Evolutionary conservation across 2,888 invertebrate genomes (phyloP), one percentile per base, ranked within the genome.

Genomic region (Trichopoda pennipes): DNA sequence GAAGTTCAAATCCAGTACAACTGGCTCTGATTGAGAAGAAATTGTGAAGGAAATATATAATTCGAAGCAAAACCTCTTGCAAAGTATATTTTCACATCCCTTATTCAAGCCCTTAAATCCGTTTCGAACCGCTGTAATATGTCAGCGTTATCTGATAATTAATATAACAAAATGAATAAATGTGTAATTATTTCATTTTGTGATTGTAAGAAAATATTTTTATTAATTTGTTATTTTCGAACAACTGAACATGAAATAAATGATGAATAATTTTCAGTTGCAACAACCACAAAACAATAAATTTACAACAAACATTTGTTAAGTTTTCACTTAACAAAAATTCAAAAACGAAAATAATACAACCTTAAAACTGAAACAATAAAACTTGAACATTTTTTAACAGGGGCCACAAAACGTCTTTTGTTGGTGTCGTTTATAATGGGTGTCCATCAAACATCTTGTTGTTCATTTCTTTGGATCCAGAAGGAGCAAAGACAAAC

Each of bases 351-450:
- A 70, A 49, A 56, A 64, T 47, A 58, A 58, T 19, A 49, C 3
- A 12, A 35, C 4, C 28, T 38, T 21, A 49, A 75, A n/a, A 70
- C 21, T 58, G 47, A 63, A 77, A 81, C 55, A 81, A 81, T 81
- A 78, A 78, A 66, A 47, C 0, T 53, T 58, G 28, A 66, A 70
- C 42, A 68, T 44, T 28, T 55, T 23, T 28, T 63, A 58, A 55
- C 58, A 61, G 60, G 55, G 55, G 68, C 32, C 77, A 74, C 44
- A 58, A 69, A 69, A 79, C 58, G 35, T 72, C 69, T 63, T 63
- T 79, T 75, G 79, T 68, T 82, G 72, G 82, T 82, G 82, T 82
- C 79, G 79, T 79, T 72, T 79, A 66, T 82, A 82, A 82, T 82
- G 82, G 75, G 70, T 79, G 82, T 82, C 82, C 72, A 82, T 82